Base-by-base conservation (phyloP, 1,140 invertebrate species). In the Drosophila repleta region DNA sequence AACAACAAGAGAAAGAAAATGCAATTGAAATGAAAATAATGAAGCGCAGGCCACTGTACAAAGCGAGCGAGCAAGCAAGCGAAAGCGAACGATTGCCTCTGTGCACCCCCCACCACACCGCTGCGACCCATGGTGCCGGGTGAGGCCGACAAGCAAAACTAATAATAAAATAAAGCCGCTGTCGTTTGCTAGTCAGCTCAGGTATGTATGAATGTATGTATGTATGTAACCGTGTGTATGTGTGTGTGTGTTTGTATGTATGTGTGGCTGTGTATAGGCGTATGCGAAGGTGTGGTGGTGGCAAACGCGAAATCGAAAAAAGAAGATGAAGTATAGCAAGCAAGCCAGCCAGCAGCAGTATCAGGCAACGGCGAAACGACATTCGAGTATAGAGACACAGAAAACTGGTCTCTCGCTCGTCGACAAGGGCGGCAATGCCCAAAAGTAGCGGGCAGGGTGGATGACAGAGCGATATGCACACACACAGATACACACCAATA, bases 281-380 rank as follows among this genome's bases (percentile, higher is more conserved):
- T 49, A 15, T 57, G 43, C 56, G 37, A 66, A 57, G 60, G 49
- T 64, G 74, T 75, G 49, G 73, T 77, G 76, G 81, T 76, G 81
- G 81, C 76, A 77, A 75, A 74, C 60, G 53, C 57, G 58, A 70
- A 70, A 77, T 67, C 58, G 69, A 85, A 85, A 85, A 84, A 85
- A 85, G 77, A 87, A 87, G 82, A 87, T 85, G 82, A 87, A 85
- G 81, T 85, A 87, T 85, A 81, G 77, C 74, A 85, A 72, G 65
- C 70, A 69, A 48, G 57, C 66, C 26, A 48, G 57, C 66, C 26
- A 65, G 29, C 45, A 56, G 46, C 24, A 57, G 24, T 43, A 57
- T 26, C 53, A 64, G 37, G 37, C 61, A 20, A 20, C 53, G 29
- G 29, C 68, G 58, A 65, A 66, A 53, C 66, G 76, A 83, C 73